A percentile compares a stretch with the other conserved stretches of the same genome.
Evolutionary conservation across 1,140 invertebrate species (phyloP).

Genomic region (Bombyx mandarina): DNA sequence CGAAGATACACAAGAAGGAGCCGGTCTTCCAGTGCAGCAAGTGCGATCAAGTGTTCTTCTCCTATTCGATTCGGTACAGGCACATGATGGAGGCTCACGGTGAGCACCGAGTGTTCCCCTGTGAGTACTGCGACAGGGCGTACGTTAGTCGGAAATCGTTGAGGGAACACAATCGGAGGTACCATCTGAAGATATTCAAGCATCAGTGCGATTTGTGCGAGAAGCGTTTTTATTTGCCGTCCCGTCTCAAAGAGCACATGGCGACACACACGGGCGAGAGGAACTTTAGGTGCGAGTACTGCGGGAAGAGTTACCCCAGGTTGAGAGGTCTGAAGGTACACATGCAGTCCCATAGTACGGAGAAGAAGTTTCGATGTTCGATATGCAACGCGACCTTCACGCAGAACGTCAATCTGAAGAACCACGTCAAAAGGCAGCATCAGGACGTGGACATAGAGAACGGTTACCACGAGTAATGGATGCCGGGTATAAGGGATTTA

Average conservation of each 20-base stretch:
- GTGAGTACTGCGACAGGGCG: conserved; percentile 42
- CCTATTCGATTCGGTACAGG: conserved; percentile 39
- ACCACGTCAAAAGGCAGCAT: conserved; percentile 51
- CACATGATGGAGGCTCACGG: conserved; percentile 53
- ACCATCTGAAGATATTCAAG: conserved; percentile 48
- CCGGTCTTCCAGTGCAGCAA: conserved; percentile 47
- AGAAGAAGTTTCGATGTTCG: conserved; percentile 39
- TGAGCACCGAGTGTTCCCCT: conserved; percentile 39
- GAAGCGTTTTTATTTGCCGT: conserved; percentile 52
- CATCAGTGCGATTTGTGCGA: conserved; percentile 57
- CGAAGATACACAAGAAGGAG: conserved; percentile 45
- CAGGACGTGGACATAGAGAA: conserved; percentile 33
- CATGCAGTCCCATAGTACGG: conserved; percentile 41
- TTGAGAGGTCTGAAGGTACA: conserved; percentile 41
- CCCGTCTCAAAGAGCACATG: conserved; percentile 49
- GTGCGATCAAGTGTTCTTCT: conserved; percentile 49
- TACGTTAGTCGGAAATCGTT: conserved; percentile 53
- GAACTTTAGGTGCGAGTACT: conserved; percentile 53
- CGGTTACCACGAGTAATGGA: conserved; percentile 18
- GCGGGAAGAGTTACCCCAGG: conserved; percentile 52
- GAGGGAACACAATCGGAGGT: conserved; percentile 42
- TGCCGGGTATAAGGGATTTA: too few relatives aligned
- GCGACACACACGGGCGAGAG: conserved; percentile 52
- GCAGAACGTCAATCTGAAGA: conserved; percentile 46
- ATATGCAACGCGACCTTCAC: conserved; percentile 43